phyloP scores from a whole-genome alignment of 2,888 invertebrate genomes.

The Sinelater perroti region DNA sequence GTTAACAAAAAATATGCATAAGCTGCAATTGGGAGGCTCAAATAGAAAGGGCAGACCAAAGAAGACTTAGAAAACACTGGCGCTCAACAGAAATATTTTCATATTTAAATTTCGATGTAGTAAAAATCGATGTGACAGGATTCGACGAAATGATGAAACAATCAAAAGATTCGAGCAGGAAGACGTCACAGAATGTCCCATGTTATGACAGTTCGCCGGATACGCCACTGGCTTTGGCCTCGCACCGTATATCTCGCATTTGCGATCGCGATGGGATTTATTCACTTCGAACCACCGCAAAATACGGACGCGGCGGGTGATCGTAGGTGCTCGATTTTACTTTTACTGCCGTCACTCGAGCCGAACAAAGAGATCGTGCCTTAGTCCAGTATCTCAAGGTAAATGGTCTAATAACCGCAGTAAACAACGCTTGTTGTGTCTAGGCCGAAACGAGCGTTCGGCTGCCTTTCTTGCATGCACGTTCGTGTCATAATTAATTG shows the following conservation, averaged over 20 bases:
- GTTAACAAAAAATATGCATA: too few species aligned
- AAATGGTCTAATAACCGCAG: constrained; percentile 31
- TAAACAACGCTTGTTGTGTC: background rate
- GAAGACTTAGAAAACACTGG: too few species aligned
- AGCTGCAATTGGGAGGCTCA: too few species aligned
- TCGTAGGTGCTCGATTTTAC: constrained; percentile 50
- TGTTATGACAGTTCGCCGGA: too few species aligned
- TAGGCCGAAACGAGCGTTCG: too few species aligned
- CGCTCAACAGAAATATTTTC: too few species aligned
- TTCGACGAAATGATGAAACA: background rate
- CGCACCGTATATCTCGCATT: constrained; percentile 23
- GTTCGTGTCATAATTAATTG: too few species aligned
- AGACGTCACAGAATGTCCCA: too few species aligned
- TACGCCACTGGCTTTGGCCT: constrained; percentile 24
- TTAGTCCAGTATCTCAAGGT: constrained; percentile 39
- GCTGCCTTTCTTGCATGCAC: too few species aligned
- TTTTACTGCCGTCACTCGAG: constrained; percentile 52
- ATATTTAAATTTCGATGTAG: too few species aligned
- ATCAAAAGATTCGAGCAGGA: background rate
- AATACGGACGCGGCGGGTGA: constrained; percentile 48
- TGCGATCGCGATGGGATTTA: constrained; percentile 29
- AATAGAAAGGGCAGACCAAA: too few species aligned
- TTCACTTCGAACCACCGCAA: constrained; percentile 50
- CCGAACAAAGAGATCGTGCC: constrained; percentile 37
- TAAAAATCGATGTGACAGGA: too few species aligned